phyloP scores from a whole-genome alignment of 2,888 invertebrate species.

The Drosophila falleni region DNA sequence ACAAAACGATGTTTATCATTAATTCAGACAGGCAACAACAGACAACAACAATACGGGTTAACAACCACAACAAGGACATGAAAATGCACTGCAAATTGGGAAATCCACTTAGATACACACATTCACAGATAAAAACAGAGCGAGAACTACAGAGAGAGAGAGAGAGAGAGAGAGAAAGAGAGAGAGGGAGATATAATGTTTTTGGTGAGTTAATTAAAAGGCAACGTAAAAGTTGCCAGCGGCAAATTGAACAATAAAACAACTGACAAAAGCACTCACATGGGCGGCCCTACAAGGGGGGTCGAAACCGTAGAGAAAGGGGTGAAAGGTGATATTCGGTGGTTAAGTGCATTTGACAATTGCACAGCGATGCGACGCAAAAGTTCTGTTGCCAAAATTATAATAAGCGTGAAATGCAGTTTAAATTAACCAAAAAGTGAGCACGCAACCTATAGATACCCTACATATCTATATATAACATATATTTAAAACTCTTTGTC shows the following conservation, averaged over 20 bases:
- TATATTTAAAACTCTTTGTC: no score
- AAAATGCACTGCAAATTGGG: conserved; percentile 42
- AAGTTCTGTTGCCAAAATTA: conserved; percentile 3
- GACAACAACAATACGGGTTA: conserved; percentile 1
- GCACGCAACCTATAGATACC: background rate
- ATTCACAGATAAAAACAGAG: background rate
- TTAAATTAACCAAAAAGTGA: no score
- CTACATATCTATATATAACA: no score
- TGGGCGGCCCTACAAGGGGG: background rate
- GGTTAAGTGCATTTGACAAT: conserved; percentile 31
- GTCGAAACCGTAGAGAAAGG: background rate
- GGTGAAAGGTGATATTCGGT: background rate
- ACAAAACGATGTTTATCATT: conserved; percentile 29
- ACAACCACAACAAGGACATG: conserved; percentile 28
- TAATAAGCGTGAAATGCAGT: conserved; percentile 3
- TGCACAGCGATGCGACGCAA: background rate
- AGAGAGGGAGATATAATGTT: conserved; percentile 31
- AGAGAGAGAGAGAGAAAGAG: conserved; percentile 7
- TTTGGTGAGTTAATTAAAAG: conserved; percentile 65
- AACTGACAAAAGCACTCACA: conserved; percentile 6
- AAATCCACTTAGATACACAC: conserved; percentile 22
- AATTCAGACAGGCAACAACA: conserved; percentile 21
- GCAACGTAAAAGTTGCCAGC: conserved; percentile 30
- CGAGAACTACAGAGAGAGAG: background rate
- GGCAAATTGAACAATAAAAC: conserved; percentile 20